A percentile compares a stretch with the other conserved stretches of the same genome.
phyloP scores from a whole-genome alignment of 2,888 invertebrate species.

The Parnassius orleans region DNA sequence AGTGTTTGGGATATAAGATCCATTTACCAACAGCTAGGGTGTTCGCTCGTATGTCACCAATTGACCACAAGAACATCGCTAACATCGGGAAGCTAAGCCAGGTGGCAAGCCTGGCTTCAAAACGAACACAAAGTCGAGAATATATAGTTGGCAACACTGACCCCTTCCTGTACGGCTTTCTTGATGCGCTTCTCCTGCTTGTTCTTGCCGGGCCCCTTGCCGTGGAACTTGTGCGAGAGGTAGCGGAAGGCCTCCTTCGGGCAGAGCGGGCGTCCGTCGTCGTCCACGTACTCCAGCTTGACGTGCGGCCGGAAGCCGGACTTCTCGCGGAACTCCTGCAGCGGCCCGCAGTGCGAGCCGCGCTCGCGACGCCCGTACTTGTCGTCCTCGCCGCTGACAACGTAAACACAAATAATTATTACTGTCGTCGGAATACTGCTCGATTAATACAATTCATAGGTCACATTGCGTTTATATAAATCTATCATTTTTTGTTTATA shows the following conservation, averaged over 20 bases:
- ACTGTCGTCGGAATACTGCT: neutral
- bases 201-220: conserved; percentile 99
- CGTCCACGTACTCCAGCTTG: conserved; percentile 98
- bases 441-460: too few relatives aligned
- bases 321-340: conserved; percentile 95
- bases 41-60: too few relatives aligned
- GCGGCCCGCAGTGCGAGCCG: conserved; percentile 84
- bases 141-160: conserved; percentile 53
- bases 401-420: conserved; percentile 29
- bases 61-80: too few relatives aligned
- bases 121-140: too few relatives aligned
- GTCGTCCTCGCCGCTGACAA: conserved; percentile 85
- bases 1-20: too few relatives aligned
- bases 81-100: too few relatives aligned
- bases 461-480: too few relatives aligned
- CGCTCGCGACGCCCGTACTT: conserved; percentile 87
- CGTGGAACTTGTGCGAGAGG: conserved; percentile 99
- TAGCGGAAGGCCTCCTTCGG: conserved; percentile 98
- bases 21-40: too few relatives aligned
- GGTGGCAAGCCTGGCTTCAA: too few relatives aligned
- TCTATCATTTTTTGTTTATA: too few relatives aligned
- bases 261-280: conserved; percentile 94
- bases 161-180: conserved; percentile 95
- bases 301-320: conserved; percentile 94
- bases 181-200: conserved; percentile 98